These are phyloP conservation scores for Lasioglossum villosulum DNA, from an alignment of 2,888 invertebrate species.

Conservation along the genomic window DNA sequence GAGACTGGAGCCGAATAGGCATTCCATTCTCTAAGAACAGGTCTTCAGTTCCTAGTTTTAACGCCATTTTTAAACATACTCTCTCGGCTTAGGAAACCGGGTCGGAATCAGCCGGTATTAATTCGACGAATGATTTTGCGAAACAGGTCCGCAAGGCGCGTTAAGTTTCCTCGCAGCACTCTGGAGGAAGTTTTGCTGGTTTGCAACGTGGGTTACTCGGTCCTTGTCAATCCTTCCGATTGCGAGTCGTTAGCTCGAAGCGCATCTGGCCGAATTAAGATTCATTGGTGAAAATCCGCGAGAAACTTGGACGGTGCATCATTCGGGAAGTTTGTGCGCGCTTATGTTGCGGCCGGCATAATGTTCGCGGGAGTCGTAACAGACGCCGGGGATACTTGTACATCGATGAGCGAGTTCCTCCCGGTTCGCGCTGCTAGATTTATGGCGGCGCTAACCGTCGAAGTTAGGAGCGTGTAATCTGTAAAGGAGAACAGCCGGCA, in stretches of 20 bases:
- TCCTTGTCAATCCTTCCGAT: not conserved
- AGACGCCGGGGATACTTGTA: conserved; percentile 10
- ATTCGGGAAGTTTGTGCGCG: conserved; percentile 11
- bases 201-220: not conserved
- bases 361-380: conserved; percentile 13
- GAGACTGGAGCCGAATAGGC: no score
- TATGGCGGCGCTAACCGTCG: conserved; percentile 51
- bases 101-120: not conserved
- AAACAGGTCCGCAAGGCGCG: not conserved
- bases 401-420: conserved; percentile 32
- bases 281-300: conserved; percentile 34
- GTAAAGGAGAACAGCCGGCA: conserved; percentile 16
- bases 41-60: no score
- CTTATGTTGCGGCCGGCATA: conserved; percentile 27
- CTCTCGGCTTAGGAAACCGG: no score
- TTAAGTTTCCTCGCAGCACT: not conserved
- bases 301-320: conserved; percentile 20
- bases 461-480: conserved; percentile 47
- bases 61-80: no score
- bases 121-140: not conserved
- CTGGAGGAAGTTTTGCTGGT: not conserved
- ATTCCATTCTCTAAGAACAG: no score
- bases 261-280: conserved; percentile 35
- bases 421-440: conserved; percentile 29
- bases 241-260: not conserved